phyloP scores from a whole-genome alignment of 1,140 invertebrate species.

The Drosophila sp. region DNA sequence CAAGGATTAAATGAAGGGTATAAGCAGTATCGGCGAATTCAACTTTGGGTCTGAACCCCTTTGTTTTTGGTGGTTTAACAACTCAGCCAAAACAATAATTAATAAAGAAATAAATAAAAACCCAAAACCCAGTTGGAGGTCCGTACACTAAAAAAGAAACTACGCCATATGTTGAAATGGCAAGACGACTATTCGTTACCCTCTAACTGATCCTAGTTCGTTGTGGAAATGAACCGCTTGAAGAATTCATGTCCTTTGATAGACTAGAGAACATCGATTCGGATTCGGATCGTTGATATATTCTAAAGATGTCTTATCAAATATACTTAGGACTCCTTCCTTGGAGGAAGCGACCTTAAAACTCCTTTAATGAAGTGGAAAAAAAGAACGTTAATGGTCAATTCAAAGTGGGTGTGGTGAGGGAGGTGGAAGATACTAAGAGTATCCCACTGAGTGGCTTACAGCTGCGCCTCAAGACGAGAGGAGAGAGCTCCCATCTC shows the following conservation, averaged over 20 bases:
- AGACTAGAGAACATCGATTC: too few species aligned
- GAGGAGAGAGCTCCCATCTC: background rate
- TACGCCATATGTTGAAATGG: background rate
- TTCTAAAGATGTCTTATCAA: too few species aligned
- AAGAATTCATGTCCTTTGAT: too few species aligned
- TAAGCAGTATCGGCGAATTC: background rate
- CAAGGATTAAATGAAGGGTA: background rate
- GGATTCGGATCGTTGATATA: too few species aligned
- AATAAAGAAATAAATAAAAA: conserved; percentile 65
- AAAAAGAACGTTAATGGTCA: conserved; percentile 41
- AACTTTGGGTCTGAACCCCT: background rate
- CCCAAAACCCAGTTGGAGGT: conserved; percentile 44
- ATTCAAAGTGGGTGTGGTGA: conserved; percentile 11
- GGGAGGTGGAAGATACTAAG: background rate
- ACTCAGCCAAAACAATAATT: conserved; percentile 54
- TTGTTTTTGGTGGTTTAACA: conserved; percentile 11
- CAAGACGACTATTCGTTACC: background rate
- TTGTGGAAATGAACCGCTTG: too few species aligned
- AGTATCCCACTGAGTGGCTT: conserved; percentile 51
- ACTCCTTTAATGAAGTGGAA: conserved; percentile 78
- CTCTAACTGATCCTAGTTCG: background rate
- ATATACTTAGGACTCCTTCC: too few species aligned
- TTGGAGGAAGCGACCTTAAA: background rate
- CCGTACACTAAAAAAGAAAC: background rate
- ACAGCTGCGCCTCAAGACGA: conserved; percentile 11